Evolutionary conservation across 1,140 invertebrate species (phyloP).

Genomic region (Caerostris darwini): DNA sequence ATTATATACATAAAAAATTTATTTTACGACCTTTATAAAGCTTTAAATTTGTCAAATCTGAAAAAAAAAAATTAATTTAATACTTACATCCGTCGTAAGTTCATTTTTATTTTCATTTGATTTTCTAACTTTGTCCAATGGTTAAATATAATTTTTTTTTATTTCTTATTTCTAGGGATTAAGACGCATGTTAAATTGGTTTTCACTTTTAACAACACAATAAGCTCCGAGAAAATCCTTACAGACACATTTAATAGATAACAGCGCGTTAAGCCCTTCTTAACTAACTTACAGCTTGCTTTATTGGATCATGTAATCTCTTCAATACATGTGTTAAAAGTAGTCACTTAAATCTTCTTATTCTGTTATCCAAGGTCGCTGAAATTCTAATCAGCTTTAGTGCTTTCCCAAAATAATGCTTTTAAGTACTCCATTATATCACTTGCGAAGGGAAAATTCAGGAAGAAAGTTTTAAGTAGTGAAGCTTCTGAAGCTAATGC

Average conservation of each 20-base stretch:
- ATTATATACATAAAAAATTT: too few relatives aligned
- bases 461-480: neutral
- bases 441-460: neutral
- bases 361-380: constrained; percentile 31
- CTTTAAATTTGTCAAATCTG: too few relatives aligned
- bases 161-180: too few relatives aligned
- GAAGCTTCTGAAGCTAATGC: neutral
- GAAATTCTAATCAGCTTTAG: constrained; percentile 48
- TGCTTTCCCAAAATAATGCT: constrained; percentile 41
- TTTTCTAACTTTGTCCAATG: too few relatives aligned
- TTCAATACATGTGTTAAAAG: neutral
- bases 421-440: constrained; percentile 44
- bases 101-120: too few relatives aligned
- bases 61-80: too few relatives aligned
- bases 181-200: neutral
- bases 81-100: too few relatives aligned
- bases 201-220: neutral
- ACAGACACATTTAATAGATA: neutral
- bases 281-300: neutral
- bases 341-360: constrained; percentile 18
- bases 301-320: neutral
- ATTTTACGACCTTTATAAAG: too few relatives aligned
- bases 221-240: neutral
- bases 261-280: neutral
- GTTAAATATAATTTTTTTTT: too few relatives aligned